Base-by-base conservation (phyloP, 2,888 invertebrate species). In the Polyommatus icarus region DNA sequence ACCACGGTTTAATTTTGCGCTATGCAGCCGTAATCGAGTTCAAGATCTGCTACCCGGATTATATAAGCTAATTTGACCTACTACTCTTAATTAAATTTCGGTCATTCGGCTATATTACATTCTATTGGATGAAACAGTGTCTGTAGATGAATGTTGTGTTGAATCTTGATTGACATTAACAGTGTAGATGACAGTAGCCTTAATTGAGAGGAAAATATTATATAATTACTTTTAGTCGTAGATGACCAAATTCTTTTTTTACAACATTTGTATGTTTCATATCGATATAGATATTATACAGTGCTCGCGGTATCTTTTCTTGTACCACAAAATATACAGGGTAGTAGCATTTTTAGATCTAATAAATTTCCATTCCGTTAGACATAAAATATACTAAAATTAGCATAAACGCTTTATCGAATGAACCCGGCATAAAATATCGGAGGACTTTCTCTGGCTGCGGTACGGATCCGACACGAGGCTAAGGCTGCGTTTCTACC, bases 351-450 rank as follows among this genome's bases (percentile, higher is more conserved):
- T 82, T 83, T 80, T 80, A 80, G 81, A 81, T 80, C 79, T 83
- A 82, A 87, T 87, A 87, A 87, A 86, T 86, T 84, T 83, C 77
- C 80, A 79, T 84, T 84, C 84, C 84, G 85, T 83, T 82, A 84
- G 84, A 86, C 86, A 86, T 87, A 85, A 87, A 87, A 84, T 85
- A 84, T 85, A 81, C 81, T 78, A 78, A 82, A 85, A 87, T 87
- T 87, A 86, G 85, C 87, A 87, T 87, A 87, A 87, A 86, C 87
- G 84, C 84, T 86, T 86, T 86, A 87, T 85, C 84, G 86, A 81
- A 79, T 78, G 82, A 80, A 80, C 82, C 81, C 79, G 76, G 79
- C 83, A 83, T 83, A 83, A 84, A 84, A 82, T 79, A 83, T 78
- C 80, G 79, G 78, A 80, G 59, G 79, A 77, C 80, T 79, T 80